phyloP scores from a whole-genome alignment of 2,888 invertebrate species.

The Poecilus cupreus region DNA sequence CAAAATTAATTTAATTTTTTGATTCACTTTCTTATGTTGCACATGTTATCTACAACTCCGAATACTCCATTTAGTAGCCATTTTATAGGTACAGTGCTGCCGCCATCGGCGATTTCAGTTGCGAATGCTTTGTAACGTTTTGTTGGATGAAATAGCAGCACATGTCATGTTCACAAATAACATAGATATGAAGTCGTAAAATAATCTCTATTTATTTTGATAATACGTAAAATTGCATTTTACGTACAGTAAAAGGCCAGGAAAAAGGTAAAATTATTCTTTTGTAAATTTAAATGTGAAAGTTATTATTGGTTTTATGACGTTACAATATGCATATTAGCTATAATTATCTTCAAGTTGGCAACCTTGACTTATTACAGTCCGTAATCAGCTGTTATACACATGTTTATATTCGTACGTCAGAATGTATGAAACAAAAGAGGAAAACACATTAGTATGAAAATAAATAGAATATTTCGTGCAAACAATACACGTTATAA shows the following conservation, averaged over 20 bases:
- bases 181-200: too few relatives aligned
- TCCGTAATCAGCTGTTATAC: constrained; percentile 23
- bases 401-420: constrained; percentile 18
- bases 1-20: too few relatives aligned
- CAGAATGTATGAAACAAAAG: not conserved
- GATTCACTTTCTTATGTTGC: too few relatives aligned
- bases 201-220: too few relatives aligned
- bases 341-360: constrained; percentile 18
- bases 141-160: not conserved
- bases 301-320: not conserved
- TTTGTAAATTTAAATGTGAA: constrained; percentile 1
- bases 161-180: too few relatives aligned
- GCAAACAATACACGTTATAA: not conserved
- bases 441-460: not conserved
- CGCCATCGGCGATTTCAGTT: too few relatives aligned
- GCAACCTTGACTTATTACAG: constrained; percentile 33
- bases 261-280: not conserved
- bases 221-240: too few relatives aligned
- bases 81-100: too few relatives aligned
- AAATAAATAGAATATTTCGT: not conserved
- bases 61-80: too few relatives aligned
- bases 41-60: too few relatives aligned
- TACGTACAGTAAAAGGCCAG: too few relatives aligned
- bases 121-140: too few relatives aligned
- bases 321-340: constrained; percentile 13